phyloP scores from a whole-genome alignment of 2,888 invertebrate genomes.

The Lamellibrachia satsuma region DNA sequence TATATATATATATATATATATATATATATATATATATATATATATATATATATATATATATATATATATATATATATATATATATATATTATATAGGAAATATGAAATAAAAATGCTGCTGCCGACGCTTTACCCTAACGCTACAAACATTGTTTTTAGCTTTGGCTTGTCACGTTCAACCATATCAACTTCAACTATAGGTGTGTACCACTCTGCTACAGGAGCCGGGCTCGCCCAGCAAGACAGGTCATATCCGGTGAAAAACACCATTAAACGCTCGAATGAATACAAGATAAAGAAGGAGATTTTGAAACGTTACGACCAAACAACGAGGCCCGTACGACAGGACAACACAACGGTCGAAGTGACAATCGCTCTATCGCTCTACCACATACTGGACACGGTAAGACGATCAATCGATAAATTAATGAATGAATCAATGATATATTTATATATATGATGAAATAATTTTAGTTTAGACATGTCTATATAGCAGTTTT shows the following conservation, averaged over 20 bases:
- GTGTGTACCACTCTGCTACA: neutral
- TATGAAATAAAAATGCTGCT: too few relatives aligned
- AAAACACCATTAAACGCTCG: neutral
- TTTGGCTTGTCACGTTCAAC: too few relatives aligned
- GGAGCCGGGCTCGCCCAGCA: neutral
- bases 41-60: too few relatives aligned
- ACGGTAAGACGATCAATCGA: constrained; percentile 39
- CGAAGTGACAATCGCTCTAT: constrained; percentile 46
- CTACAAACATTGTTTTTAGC: too few relatives aligned
- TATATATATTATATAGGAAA: too few relatives aligned
- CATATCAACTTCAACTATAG: too few relatives aligned
- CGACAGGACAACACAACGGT: constrained; percentile 44
- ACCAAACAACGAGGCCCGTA: constrained; percentile 49
- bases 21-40: too few relatives aligned
- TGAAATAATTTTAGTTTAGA: neutral
- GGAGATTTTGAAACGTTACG: constrained; percentile 29
- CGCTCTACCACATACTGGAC: constrained; percentile 51
- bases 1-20: too few relatives aligned
- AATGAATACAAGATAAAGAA: constrained; percentile 25
- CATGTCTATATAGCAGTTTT: neutral
- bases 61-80: too few relatives aligned
- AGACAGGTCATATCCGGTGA: neutral
- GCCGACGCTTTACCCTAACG: too few relatives aligned
- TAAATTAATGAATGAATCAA: neutral
- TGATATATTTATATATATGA: too few relatives aligned